Conservation (phyloP, 2,888 invertebrate species). For the Rhaphigaster nebulosa region DNA sequence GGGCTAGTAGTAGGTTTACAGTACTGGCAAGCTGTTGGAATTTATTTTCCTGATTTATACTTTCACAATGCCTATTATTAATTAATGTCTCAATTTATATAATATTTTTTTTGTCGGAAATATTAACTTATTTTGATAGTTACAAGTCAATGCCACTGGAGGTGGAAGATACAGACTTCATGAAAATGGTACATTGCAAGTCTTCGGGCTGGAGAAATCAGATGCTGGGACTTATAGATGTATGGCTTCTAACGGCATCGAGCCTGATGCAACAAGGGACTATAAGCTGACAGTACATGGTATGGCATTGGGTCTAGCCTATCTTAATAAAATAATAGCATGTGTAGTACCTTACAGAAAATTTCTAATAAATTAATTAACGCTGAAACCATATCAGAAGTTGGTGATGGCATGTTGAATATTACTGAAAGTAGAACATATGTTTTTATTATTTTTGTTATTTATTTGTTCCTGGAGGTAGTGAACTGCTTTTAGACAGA, state of each 20-base stretch:
- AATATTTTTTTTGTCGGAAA: background rate
- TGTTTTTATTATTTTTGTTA: background rate
- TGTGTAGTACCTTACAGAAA: background rate
- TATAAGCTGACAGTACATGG: slow-evolving; percentile 81
- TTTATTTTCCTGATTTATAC: too few relatives aligned
- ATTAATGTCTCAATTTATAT: background rate
- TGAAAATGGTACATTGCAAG: slow-evolving; percentile 82
- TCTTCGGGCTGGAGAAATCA: slow-evolving; percentile 82
- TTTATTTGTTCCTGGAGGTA: background rate
- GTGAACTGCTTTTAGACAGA: background rate
- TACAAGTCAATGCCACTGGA: slow-evolving; percentile 60
- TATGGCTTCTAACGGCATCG: slow-evolving; percentile 84
- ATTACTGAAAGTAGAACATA: background rate
- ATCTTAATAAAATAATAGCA: slow-evolving; percentile 1
- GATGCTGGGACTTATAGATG: slow-evolving; percentile 91
- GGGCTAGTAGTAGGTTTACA: too few relatives aligned
- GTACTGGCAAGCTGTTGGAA: too few relatives aligned
- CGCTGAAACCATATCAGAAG: background rate
- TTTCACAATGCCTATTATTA: background rate
- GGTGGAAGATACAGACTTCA: slow-evolving; percentile 80
- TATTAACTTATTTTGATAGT: slow-evolving; percentile 43
- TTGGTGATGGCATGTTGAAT: background rate
- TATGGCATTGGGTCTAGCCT: slow-evolving; percentile 70
- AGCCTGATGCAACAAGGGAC: slow-evolving; percentile 77
- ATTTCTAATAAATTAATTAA: slow-evolving; percentile 2